A percentile compares a stretch with the other conserved stretches of the same genome.
Evolutionary conservation across 2,888 invertebrate genomes (phyloP).

Genomic region (Clanis bilineata): DNA sequence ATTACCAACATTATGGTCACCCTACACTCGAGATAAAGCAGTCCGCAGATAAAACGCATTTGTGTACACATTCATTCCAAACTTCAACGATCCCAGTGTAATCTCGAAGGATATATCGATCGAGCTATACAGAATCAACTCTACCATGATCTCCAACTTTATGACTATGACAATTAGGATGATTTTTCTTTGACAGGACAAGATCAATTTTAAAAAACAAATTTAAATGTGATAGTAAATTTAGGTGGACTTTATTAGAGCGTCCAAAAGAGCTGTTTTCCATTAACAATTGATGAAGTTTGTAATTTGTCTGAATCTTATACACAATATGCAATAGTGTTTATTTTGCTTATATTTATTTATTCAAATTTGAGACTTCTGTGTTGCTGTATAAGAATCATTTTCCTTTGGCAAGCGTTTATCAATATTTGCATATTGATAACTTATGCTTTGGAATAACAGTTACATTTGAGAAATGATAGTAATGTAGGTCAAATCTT

Average conservation of each 20-base stretch:
- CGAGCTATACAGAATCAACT: not conserved
- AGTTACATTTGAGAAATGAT: not conserved
- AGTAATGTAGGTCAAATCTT: not conserved
- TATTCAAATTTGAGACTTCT: not conserved
- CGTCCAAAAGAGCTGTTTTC: too few species aligned
- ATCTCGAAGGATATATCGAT: not conserved
- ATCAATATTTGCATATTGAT: not conserved
- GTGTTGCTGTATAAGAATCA: not conserved
- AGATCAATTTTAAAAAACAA: too few species aligned
- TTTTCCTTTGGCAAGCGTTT: not conserved
- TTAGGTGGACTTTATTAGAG: not conserved
- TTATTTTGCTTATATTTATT: not conserved
- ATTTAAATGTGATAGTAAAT: too few species aligned
- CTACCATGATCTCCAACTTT: not conserved
- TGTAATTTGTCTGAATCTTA: not conserved
- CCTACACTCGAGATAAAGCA: not conserved
- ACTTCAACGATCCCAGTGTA: not conserved
- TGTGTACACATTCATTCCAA: not conserved
- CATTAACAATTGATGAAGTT: not conserved
- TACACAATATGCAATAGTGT: not conserved
- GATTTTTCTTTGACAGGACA: not conserved
- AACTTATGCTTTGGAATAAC: not conserved
- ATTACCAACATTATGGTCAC: not conserved
- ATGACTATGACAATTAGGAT: not conserved
- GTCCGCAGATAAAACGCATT: not conserved